Base-by-base conservation (phyloP, 2,113 vertebrate species). In the Hucho hucho region DNA sequence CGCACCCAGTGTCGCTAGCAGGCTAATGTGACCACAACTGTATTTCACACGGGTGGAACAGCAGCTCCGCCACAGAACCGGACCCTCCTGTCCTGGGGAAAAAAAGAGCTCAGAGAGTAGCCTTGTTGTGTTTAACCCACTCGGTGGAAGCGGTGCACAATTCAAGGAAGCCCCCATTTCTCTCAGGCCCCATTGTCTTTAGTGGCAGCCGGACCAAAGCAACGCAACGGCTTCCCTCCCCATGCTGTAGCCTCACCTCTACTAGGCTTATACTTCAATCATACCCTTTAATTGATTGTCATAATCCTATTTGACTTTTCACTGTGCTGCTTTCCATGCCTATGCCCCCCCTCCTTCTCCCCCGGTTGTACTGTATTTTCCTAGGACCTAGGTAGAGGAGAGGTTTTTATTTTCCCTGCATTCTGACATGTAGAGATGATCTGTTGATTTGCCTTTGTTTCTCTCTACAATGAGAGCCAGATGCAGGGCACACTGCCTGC, bases 131-230 rank as follows among this genome's bases (percentile, higher is more conserved):
- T 82, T 61, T 63, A 79, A 81, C 37, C 9, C 37, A 81, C 70
- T 25, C 18, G 59, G 75, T 91, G 91, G 91, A 93, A 92, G 87
- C 79, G 4, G 2, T 5, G 47, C 72, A 93, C 92, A 93, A 93
- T 93, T 87, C 86, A 85, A 90, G 92, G 92, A 93, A 93, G 80
- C 90, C 78, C 37, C 76, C 81, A 73, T 86, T 78, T 29, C 72
- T 82, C 80, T 49, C 70, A 71, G 70, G 77, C 82, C 12, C 85
- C 77, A 93, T 92, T 92, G 91, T 93, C 80, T 82, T 58, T 64
- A 78, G 37, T 84, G 84, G 88, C 77, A 49, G 59, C 28, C 0
- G 4, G 76, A 77, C 85, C 70, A 80, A 69, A 75, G 80, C 84
- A 43, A 43, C 82, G 88, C 77, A 53, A 49, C 24, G 37, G 79